These are phyloP conservation scores for Callospermophilus lateralis DNA, from an alignment of 2,113 vertebrate genomes.

Conservation along the genomic window DNA sequence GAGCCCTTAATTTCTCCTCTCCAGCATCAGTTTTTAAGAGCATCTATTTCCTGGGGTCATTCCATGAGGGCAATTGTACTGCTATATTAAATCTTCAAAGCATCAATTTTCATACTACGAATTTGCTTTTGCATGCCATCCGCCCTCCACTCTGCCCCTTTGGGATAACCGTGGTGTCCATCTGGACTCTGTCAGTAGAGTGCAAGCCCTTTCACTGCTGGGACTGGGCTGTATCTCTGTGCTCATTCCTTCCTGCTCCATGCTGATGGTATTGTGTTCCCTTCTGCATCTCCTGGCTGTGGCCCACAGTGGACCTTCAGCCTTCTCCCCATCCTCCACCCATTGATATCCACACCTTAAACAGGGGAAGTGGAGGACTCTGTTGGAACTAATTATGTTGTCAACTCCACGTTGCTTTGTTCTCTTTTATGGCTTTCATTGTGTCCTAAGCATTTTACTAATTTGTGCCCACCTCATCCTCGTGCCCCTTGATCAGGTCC, in stretches of 20 bases:
- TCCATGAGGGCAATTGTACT: background rate
- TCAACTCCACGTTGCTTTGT: background rate
- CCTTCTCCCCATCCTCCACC: background rate
- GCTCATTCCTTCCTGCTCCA: background rate
- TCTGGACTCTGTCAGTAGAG: background rate
- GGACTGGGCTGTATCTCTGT: background rate
- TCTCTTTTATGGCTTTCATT: background rate
- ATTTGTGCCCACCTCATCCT: background rate
- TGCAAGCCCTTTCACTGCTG: background rate
- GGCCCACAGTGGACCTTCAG: background rate
- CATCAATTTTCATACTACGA: background rate
- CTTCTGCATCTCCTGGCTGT: background rate
- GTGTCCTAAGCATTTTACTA: background rate
- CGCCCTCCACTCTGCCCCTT: background rate
- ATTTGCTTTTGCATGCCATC: background rate
- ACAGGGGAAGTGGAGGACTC: conserved; percentile 18
- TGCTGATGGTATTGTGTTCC: background rate
- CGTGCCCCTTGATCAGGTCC: background rate
- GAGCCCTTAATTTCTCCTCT: background rate
- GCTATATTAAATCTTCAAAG: background rate
- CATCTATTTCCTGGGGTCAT: background rate
- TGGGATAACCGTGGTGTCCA: background rate
- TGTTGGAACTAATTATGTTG: conserved; percentile 43
- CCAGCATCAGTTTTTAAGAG: background rate
- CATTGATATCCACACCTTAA: background rate